Conservation (phyloP, 1,140 invertebrate genomes). For the Penaeus vannamei region DNA sequence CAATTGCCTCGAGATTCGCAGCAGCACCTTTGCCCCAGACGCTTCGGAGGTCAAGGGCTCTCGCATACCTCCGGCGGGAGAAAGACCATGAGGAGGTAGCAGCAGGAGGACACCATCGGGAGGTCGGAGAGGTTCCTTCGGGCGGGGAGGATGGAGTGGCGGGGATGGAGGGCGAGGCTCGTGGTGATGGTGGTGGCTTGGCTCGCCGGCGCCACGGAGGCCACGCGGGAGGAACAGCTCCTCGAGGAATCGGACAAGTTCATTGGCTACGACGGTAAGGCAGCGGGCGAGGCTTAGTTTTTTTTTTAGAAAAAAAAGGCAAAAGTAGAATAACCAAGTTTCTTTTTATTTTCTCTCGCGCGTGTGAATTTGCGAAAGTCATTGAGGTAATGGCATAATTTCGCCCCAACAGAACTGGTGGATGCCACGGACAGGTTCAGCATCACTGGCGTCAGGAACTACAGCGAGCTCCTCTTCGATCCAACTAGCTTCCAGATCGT, state of each 20-base stretch:
- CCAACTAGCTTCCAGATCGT: slow-evolving; percentile 85
- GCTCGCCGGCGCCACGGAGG: not conserved
- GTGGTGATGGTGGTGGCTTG: not conserved
- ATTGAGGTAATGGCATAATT: not conserved
- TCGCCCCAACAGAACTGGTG: slow-evolving; percentile 71
- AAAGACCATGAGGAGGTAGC: too few species aligned
- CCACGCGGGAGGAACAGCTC: too few species aligned
- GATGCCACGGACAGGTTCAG: slow-evolving; percentile 72
- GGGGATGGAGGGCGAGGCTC: not conserved
- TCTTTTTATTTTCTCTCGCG: not conserved
- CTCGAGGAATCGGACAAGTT: slow-evolving; percentile 7
- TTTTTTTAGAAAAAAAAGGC: not conserved
- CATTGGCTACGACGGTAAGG: slow-evolving; percentile 48
- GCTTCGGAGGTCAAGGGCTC: too few species aligned
- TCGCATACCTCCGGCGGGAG: too few species aligned
- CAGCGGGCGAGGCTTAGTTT: not conserved
- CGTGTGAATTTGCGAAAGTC: not conserved
- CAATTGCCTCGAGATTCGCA: too few species aligned
- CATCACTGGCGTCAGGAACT: slow-evolving; percentile 80
- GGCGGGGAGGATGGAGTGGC: too few species aligned
- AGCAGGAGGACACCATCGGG: too few species aligned
- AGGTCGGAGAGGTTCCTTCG: too few species aligned
- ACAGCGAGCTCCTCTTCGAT: slow-evolving; percentile 86
- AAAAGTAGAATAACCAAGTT: not conserved
- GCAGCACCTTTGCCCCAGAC: too few species aligned